Conservation (phyloP, 1,140 invertebrate species). For the Calephelis nemesis region DNA sequence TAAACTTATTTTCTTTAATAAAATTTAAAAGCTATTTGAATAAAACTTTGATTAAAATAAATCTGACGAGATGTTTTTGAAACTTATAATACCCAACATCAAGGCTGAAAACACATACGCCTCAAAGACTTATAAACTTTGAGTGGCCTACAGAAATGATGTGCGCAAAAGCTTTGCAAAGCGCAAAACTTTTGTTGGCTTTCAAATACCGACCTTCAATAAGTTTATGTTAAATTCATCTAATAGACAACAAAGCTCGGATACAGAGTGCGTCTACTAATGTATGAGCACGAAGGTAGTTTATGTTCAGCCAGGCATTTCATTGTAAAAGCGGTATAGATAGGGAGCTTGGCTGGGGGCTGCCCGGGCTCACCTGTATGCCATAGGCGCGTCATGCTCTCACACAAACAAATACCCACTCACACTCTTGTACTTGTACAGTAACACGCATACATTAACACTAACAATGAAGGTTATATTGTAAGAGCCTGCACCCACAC, state of each 20-base stretch:
- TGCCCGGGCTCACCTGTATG: slow-evolving; percentile 70
- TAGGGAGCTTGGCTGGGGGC: slow-evolving; percentile 63
- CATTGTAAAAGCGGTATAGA: slow-evolving; percentile 69
- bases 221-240: slow-evolving; percentile 28
- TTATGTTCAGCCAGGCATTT: slow-evolving; percentile 62
- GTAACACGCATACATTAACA: slow-evolving; percentile 35
- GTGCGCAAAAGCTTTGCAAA: slow-evolving; percentile 17
- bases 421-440: slow-evolving; percentile 36
- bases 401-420: slow-evolving; percentile 38
- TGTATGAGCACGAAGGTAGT: slow-evolving; percentile 58
- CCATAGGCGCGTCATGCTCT: slow-evolving; percentile 54
- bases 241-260: slow-evolving; percentile 26
- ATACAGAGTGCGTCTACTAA: slow-evolving; percentile 43
- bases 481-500: slow-evolving; percentile 43
- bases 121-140: slow-evolving; percentile 18
- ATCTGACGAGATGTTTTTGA: background rate
- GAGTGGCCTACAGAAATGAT: slow-evolving; percentile 22
- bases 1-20: background rate
- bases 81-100: slow-evolving; percentile 2
- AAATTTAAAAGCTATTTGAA: background rate
- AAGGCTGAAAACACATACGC: slow-evolving; percentile 11
- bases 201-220: slow-evolving; percentile 22
- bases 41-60: background rate
- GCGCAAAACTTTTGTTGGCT: slow-evolving; percentile 24
- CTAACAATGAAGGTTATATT: slow-evolving; percentile 46